Conservation (phyloP, 2,888 invertebrate species). For the Aspidiotus destructor region DNA sequence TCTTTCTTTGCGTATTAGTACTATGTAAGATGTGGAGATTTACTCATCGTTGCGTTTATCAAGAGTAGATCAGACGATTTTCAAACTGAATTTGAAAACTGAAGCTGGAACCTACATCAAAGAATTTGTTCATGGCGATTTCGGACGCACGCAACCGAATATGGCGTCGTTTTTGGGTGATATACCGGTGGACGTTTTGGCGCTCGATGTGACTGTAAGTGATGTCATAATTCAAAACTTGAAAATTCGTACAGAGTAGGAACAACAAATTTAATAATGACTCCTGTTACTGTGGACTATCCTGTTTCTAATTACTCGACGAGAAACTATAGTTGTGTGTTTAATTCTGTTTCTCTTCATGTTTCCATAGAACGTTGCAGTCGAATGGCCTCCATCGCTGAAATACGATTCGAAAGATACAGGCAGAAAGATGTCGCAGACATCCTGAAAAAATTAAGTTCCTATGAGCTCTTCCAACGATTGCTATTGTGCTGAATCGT, state of each 20-base stretch:
- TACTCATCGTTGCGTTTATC: too few relatives aligned
- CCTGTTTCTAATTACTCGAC: too few relatives aligned
- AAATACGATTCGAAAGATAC: constrained; percentile 14
- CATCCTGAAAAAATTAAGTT: too few relatives aligned
- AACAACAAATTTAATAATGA: background rate
- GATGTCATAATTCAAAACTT: background rate
- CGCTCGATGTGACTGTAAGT: constrained; percentile 62
- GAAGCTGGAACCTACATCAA: constrained; percentile 95
- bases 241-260: background rate
- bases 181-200: constrained; percentile 71
- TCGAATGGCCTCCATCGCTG: constrained; percentile 34
- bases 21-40: too few relatives aligned
- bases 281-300: too few relatives aligned
- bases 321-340: background rate
- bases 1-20: background rate
- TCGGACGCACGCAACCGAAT: constrained; percentile 74
- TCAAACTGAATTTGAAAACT: constrained; percentile 56
- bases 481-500: too few relatives aligned
- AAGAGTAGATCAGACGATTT: background rate
- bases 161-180: constrained; percentile 57
- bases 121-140: constrained; percentile 95
- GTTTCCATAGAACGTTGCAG: constrained; percentile 31
- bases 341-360: background rate
- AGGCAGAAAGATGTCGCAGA: too few relatives aligned
- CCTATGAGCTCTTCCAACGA: too few relatives aligned